phyloP scores from a whole-genome alignment of 53 echinoderm and acorn worm genomes.

The Apostichopus leukothele region DNA sequence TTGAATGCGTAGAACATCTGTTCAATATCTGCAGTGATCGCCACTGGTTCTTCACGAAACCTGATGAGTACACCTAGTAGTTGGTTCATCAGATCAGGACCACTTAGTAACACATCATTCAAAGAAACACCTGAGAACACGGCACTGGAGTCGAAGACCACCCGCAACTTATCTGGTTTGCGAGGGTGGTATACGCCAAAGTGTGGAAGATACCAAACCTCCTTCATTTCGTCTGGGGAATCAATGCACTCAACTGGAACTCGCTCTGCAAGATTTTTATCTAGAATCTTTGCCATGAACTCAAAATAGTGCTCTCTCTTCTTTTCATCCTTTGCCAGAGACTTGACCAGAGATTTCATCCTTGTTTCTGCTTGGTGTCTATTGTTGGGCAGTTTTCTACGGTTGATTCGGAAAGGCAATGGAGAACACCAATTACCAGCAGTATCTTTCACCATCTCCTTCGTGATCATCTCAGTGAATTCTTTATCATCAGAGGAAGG shows the following conservation, averaged over 20 bases:
- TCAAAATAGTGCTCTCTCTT: conserved; percentile 63
- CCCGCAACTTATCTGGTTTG: conserved; percentile 53
- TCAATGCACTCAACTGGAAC: conserved; percentile 33
- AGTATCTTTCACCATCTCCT: conserved; percentile 53
- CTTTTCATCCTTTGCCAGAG: conserved; percentile 48
- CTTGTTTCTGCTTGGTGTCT: conserved; percentile 39
- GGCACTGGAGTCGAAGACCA: conserved; percentile 57
- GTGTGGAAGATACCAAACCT: conserved; percentile 54
- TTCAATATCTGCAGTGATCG: conserved; percentile 66
- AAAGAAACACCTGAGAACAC: conserved; percentile 47
- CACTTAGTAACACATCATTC: conserved; percentile 57
- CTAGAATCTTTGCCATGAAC: conserved; percentile 60
- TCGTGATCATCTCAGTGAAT: conserved; percentile 52
- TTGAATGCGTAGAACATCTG: conserved; percentile 70
- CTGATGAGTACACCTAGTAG: conserved; percentile 59
- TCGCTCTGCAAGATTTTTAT: conserved; percentile 52
- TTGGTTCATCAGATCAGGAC: conserved; percentile 67
- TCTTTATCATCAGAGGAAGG: conserved; percentile 56
- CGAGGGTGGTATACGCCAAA: conserved; percentile 58
- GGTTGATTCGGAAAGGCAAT: conserved; percentile 51
- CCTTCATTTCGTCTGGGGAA: neutral
- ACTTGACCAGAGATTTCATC: conserved; percentile 43
- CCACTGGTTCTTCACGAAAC: conserved; percentile 58
- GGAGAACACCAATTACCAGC: conserved; percentile 61
- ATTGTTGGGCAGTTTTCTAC: conserved; percentile 53